Evolutionary conservation across 2,888 invertebrate species (phyloP), one percentile per base, ranked within the genome.

Genomic region (Oeneis ivallda): DNA sequence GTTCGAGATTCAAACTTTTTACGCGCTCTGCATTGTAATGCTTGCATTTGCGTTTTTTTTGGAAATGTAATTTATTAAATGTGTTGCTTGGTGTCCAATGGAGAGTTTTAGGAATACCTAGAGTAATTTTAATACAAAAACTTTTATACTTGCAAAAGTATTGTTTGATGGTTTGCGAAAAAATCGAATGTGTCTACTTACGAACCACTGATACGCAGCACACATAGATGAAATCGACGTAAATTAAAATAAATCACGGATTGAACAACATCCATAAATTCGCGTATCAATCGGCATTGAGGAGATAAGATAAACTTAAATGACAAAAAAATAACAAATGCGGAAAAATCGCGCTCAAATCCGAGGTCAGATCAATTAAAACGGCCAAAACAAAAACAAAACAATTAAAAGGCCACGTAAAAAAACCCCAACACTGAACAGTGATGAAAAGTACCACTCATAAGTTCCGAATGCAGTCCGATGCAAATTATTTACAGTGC

Each of bases 401-500:
- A 74, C 70, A 72, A 78, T 76, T 72, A 80, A 83, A 79, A 75
- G 80, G 81, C 76, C 76, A 81, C 77, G 78, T 78, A 79, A 50
- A 73, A 69, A 79, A 79, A 78, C 72, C 71, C 70, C 69, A 81
- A 85, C 89, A 89, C 91, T 91, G 74, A 82, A 85, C 80, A 91
- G 92, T 84, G 91, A 89, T 86, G 66, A 74, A 76, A 75, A 70
- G 70, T 79, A 90, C 89, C 91, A 89, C 91, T 92, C 71, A 92
- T 92, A 70, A 92, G 91, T 80, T 79, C 86, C 76, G 71, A 79
- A 80, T 90, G 91, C 90, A 91, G 81, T 83, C 73, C 69, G 71
- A 87, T 90, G 91, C 90, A 89, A 91, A 88, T 88, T 90, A 92
- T 90, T 90, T 90, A 90, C 86, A 75, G 78, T 87, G 89, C 89